phyloP scores from a whole-genome alignment of 2,888 invertebrate species.

The Drosophila prolongata region DNA sequence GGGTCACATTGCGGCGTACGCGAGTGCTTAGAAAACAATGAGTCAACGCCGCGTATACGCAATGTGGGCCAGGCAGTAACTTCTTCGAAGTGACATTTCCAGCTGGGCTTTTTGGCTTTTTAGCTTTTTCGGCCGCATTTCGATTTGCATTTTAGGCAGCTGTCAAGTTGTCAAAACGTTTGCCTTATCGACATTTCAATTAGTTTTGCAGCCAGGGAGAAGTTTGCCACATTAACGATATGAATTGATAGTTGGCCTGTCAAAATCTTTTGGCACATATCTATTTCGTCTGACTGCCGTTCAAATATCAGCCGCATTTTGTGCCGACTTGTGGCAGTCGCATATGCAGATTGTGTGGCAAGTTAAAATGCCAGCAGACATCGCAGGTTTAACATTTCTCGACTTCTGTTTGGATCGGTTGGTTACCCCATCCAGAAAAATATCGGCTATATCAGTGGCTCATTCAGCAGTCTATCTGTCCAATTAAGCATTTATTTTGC shows the following conservation, averaged over 20 bases:
- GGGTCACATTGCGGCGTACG: slow-evolving; percentile 60
- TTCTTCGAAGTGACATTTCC: slow-evolving; percentile 54
- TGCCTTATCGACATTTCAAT: slow-evolving; percentile 80
- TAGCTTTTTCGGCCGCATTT: neutral
- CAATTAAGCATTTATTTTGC: slow-evolving; percentile 68
- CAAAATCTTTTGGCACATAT: slow-evolving; percentile 78
- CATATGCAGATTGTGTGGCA: slow-evolving; percentile 54
- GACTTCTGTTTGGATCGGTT: slow-evolving; percentile 34
- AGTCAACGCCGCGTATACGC: slow-evolving; percentile 75
- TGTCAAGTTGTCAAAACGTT: slow-evolving; percentile 74
- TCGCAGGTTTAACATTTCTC: slow-evolving; percentile 37
- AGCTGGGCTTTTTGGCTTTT: slow-evolving; percentile 2
- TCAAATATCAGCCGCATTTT: slow-evolving; percentile 58
- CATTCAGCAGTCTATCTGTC: slow-evolving; percentile 79
- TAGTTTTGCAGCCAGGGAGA: slow-evolving; percentile 54
- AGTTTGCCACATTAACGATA: slow-evolving; percentile 57
- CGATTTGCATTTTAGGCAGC: slow-evolving; percentile 33
- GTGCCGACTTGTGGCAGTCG: slow-evolving; percentile 15
- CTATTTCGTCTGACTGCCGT: slow-evolving; percentile 56
- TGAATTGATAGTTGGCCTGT: slow-evolving; percentile 71
- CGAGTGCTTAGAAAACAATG: slow-evolving; percentile 49
- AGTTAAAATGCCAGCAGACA: slow-evolving; percentile 45
- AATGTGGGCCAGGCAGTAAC: slow-evolving; percentile 67
- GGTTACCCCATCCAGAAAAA: slow-evolving; percentile 28
- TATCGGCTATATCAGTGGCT: slow-evolving; percentile 47